These are phyloP conservation scores for Periophthalmodon schlosseri DNA, from an alignment of 2,113 vertebrate species.

Conservation along the genomic window DNA sequence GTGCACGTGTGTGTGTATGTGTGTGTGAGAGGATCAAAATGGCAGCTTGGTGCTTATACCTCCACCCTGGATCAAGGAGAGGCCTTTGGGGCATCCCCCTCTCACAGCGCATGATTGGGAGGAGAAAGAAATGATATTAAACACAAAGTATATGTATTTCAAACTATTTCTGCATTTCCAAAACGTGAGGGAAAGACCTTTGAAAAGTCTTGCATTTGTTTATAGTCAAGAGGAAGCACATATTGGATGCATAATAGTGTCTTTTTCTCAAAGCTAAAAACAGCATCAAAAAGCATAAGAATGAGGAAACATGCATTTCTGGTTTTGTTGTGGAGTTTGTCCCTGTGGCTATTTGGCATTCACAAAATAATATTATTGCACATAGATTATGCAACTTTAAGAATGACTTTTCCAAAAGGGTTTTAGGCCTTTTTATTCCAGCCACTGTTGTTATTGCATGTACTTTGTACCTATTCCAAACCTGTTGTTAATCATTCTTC, in stretches of 20 bases:
- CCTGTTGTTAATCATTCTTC: background rate
- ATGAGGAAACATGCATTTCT: background rate
- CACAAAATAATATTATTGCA: background rate
- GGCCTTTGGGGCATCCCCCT: conserved; percentile 66
- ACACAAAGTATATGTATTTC: conserved; percentile 58
- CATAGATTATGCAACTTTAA: background rate
- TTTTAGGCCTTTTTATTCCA: background rate
- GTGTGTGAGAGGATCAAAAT: conserved; percentile 46
- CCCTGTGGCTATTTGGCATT: background rate
- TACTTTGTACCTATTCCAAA: background rate
- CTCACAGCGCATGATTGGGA: conserved; percentile 52
- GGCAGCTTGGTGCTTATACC: conserved; percentile 54
- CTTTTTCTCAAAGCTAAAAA: conserved; percentile 21
- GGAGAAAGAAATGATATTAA: conserved; percentile 56
- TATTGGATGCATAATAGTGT: conserved; percentile 43
- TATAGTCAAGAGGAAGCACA: conserved; percentile 43
- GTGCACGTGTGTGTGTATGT: conserved; percentile 21
- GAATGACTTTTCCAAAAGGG: background rate
- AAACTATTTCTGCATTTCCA: conserved; percentile 63
- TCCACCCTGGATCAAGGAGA: conserved; percentile 62
- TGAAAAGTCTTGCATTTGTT: conserved; percentile 55
- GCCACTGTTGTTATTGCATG: background rate
- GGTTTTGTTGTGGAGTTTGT: conserved; percentile 1
- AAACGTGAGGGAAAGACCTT: conserved; percentile 55
- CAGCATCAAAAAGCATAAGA: conserved; percentile 1